A percentile compares a stretch with the other conserved stretches of the same genome.
These are phyloP conservation scores for Campaea margaritaria DNA, from an alignment of 2,888 invertebrate species.

Conservation along the genomic window DNA sequence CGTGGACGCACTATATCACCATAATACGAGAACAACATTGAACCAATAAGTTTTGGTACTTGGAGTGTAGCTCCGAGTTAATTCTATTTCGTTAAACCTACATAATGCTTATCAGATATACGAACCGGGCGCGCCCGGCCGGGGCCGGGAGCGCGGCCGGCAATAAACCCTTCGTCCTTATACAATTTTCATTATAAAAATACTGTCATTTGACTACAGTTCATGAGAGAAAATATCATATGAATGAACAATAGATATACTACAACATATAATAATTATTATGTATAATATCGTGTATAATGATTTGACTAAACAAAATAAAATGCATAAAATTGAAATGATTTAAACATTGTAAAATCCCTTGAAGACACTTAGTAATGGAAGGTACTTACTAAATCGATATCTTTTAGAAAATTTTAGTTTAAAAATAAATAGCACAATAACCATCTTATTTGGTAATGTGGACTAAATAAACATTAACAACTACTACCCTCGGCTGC, in stretches of 20 bases:
- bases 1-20: slow-evolving; percentile 82
- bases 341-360: slow-evolving; percentile 80
- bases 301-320: slow-evolving; percentile 84
- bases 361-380: slow-evolving; percentile 77
- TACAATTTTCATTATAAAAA: slow-evolving; percentile 85
- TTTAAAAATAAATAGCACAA: slow-evolving; percentile 82
- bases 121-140: slow-evolving; percentile 67
- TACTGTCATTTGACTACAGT: slow-evolving; percentile 86
- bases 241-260: slow-evolving; percentile 79
- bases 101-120: slow-evolving; percentile 85
- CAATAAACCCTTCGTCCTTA: slow-evolving; percentile 79
- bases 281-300: slow-evolving; percentile 80
- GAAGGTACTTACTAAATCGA: slow-evolving; percentile 83
- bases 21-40: slow-evolving; percentile 83
- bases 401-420: slow-evolving; percentile 66
- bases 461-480: slow-evolving; percentile 78
- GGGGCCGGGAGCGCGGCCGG: slow-evolving; percentile 55
- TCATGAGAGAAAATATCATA: slow-evolving; percentile 81
- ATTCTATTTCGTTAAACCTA: slow-evolving; percentile 85
- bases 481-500: slow-evolving; percentile 76
- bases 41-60: slow-evolving; percentile 85
- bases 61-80: slow-evolving; percentile 80
- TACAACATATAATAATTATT: slow-evolving; percentile 69
- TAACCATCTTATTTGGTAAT: slow-evolving; percentile 84
- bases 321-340: slow-evolving; percentile 85